These are phyloP conservation scores for Drosophila seguyi DNA, from an alignment of 1,140 invertebrate genomes.

Conservation along the genomic window DNA sequence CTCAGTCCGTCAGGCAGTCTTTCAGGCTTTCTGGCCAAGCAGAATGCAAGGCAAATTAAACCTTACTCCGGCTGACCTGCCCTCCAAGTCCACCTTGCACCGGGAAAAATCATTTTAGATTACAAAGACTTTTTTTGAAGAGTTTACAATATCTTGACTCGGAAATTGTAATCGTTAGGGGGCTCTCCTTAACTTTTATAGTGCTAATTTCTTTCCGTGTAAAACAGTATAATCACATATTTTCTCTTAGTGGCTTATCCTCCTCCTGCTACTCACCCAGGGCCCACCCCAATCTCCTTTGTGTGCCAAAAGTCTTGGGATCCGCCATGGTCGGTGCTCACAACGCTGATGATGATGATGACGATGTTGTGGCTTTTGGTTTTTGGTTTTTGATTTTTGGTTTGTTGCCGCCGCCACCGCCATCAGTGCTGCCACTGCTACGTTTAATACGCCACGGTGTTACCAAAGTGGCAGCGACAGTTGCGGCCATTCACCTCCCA, in stretches of 20 bases:
- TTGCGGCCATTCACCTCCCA: slow-evolving; percentile 83
- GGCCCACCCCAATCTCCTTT: slow-evolving; percentile 14
- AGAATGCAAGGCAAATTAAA: slow-evolving; percentile 79
- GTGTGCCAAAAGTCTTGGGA: slow-evolving; percentile 60
- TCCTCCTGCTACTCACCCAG: slow-evolving; percentile 5
- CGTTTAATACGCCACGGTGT: slow-evolving; percentile 79
- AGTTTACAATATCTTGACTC: not conserved
- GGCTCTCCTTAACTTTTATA: no score
- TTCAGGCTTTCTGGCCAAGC: slow-evolving; percentile 55
- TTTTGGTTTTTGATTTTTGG: slow-evolving; percentile 53
- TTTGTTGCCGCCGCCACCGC: slow-evolving; percentile 41
- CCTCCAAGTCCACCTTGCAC: slow-evolving; percentile 19
- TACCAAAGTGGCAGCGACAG: slow-evolving; percentile 83
- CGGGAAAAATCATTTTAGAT: not conserved
- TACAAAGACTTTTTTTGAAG: not conserved
- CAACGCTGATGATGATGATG: slow-evolving; percentile 62
- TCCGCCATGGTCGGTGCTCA: slow-evolving; percentile 52
- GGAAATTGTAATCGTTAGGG: not conserved
- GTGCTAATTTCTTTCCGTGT: no score
- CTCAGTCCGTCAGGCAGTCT: slow-evolving; percentile 44
- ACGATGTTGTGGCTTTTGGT: slow-evolving; percentile 63
- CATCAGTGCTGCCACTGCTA: slow-evolving; percentile 53
- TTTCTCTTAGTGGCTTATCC: slow-evolving; percentile 9
- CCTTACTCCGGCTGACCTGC: slow-evolving; percentile 51
- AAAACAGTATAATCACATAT: not conserved